Percentiles rank a stretch among this genome's conserved stretches.
Conservation (phyloP, 2,797 vertebrate genomes). For the Crypturellus tataupa region DNA sequence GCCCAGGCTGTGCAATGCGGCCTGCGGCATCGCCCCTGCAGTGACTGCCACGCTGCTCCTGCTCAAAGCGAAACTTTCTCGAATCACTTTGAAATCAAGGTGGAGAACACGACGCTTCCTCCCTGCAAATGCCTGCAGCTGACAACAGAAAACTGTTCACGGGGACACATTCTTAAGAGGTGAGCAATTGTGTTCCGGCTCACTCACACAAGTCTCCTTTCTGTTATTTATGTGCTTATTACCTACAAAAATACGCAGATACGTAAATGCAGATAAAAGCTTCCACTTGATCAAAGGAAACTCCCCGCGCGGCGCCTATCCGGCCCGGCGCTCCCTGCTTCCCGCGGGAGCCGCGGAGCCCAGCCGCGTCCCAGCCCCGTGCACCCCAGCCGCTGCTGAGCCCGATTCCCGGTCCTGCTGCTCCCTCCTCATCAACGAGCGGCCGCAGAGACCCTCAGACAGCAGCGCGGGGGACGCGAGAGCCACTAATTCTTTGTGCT, state of each 20-base stretch:
- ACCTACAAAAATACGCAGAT: rapidly evolving
- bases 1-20: rapidly evolving
- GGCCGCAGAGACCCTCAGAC: conserved; percentile 1
- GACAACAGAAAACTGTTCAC: background rate
- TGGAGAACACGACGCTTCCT: background rate
- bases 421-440: background rate
- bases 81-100: background rate
- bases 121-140: rapidly evolving
- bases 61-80: background rate
- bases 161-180: background rate
- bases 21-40: background rate
- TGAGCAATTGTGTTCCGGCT: rapidly evolving
- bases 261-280: background rate
- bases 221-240: background rate
- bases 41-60: background rate
- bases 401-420: conserved; percentile 19
- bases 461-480: background rate
- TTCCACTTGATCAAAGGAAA: rapidly evolving
- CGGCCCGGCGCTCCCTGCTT: rapidly evolving
- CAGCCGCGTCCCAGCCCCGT: rapidly evolving
- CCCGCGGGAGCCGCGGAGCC: background rate
- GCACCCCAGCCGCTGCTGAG: background rate
- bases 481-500: conserved; percentile 51
- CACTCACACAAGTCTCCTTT: background rate
- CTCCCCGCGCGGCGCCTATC: too few species aligned